Evolutionary conservation across 2,113 vertebrate species (phyloP).

Genomic region (Grammomys surdaster): DNA sequence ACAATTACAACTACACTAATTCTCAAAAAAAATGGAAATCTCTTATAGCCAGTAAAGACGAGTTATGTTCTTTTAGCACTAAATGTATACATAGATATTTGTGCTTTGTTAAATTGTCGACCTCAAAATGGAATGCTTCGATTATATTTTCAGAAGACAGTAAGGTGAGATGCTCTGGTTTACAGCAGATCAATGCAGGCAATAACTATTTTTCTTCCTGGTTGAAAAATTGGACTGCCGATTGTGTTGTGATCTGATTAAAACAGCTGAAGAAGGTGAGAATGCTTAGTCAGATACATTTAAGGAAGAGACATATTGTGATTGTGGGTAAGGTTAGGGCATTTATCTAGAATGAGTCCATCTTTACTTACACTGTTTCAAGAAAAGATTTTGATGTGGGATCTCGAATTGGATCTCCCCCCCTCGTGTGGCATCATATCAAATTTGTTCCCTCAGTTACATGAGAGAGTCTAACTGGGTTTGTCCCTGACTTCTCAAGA

Average conservation of each 20-base stretch:
- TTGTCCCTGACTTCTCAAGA: slow-evolving; percentile 61
- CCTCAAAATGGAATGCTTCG: slow-evolving; percentile 84
- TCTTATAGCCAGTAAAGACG: slow-evolving; percentile 73
- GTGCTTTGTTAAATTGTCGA: slow-evolving; percentile 77
- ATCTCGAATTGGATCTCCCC: neutral
- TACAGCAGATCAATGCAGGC: slow-evolving; percentile 83
- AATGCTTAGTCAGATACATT: slow-evolving; percentile 77
- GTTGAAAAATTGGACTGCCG: slow-evolving; percentile 82
- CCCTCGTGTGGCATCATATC: neutral
- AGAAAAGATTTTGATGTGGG: neutral
- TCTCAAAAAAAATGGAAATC: slow-evolving; percentile 75
- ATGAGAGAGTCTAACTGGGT: slow-evolving; percentile 33
- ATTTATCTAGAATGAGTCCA: slow-evolving; percentile 52
- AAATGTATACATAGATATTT: slow-evolving; percentile 79
- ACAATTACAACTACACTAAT: slow-evolving; percentile 18
- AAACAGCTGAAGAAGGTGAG: slow-evolving; percentile 77
- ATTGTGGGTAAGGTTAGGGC: slow-evolving; percentile 59
- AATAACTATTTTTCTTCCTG: slow-evolving; percentile 85
- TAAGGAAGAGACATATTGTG: slow-evolving; percentile 68
- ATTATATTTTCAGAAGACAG: slow-evolving; percentile 83
- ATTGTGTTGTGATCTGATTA: slow-evolving; percentile 82
- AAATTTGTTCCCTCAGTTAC: slow-evolving; percentile 48
- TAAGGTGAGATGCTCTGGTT: slow-evolving; percentile 77
- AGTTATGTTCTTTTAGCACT: slow-evolving; percentile 79
- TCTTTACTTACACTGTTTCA: slow-evolving; percentile 51